A percentile compares a stretch with the other conserved stretches of the same genome.
phyloP scores from a whole-genome alignment of 2,888 invertebrate genomes.

The Harmothoe impar region DNA sequence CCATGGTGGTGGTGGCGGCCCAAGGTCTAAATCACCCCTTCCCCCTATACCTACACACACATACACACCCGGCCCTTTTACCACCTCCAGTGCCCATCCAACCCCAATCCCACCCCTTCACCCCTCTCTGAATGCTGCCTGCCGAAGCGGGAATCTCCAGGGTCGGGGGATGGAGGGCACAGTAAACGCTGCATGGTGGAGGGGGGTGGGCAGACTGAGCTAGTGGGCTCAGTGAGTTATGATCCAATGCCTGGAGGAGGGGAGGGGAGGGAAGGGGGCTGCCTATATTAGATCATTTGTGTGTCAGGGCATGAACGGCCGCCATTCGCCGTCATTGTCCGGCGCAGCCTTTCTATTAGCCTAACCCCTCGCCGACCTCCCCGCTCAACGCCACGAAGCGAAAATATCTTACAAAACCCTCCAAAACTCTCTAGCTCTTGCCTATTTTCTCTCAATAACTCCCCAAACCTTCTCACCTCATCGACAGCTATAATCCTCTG shows the following conservation, averaged over 20 bases:
- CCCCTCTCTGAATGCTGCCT: neutral
- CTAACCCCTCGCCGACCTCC: neutral
- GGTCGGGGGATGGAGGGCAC: neutral
- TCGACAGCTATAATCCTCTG: too few relatives aligned
- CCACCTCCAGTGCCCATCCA: neutral
- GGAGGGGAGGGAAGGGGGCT: neutral
- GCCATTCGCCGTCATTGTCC: conserved; percentile 13
- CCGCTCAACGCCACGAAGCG: neutral
- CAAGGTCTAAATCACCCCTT: neutral
- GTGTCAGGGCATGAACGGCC: conserved; percentile 22
- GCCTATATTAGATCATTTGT: conserved; percentile 39
- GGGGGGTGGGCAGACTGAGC: neutral
- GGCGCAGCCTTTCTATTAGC: conserved; percentile 18
- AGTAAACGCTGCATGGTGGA: neutral
- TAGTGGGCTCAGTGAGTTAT: conserved; percentile 36
- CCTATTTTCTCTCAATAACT: too few relatives aligned
- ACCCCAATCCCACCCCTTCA: conserved; percentile 6
- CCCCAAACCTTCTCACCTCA: too few relatives aligned
- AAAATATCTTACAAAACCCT: neutral
- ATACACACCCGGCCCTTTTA: neutral
- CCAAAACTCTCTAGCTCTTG: neutral
- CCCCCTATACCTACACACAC: neutral
- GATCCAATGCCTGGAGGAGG: neutral
- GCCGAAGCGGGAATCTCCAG: neutral
- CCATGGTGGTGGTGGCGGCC: neutral